These are phyloP conservation scores for Cataglyphis altisquamis DNA, from an alignment of 2,888 invertebrate genomes.

Conservation along the genomic window DNA sequence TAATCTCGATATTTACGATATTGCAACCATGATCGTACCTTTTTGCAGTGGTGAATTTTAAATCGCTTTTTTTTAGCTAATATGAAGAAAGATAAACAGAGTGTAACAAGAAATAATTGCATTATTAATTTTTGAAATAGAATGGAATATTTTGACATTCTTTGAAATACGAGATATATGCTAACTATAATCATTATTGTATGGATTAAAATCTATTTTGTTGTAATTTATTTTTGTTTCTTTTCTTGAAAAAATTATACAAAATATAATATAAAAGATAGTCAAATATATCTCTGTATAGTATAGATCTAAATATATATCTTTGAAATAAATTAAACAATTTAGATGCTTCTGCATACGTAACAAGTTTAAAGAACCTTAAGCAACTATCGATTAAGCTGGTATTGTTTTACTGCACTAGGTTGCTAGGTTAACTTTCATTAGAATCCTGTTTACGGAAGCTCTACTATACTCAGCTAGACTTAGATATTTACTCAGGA, in stretches of 20 bases:
- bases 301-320: not conserved
- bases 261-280: not conserved
- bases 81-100: not conserved
- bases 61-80: not conserved
- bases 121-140: not conserved
- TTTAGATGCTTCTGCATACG: not conserved
- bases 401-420: not conserved
- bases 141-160: not conserved
- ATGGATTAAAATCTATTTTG: not conserved
- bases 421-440: conserved; percentile 13
- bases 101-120: not conserved
- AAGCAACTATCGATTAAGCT: conserved; percentile 17
- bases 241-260: not conserved
- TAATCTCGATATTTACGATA: conserved; percentile 28
- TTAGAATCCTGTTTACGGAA: conserved; percentile 25
- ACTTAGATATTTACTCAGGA: conserved; percentile 11
- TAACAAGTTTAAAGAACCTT: conserved; percentile 5
- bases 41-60: conserved; percentile 32
- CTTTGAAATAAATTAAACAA: not conserved
- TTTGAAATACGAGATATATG: not conserved
- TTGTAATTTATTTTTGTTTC: not conserved
- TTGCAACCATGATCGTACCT: not conserved
- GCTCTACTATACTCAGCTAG: not conserved
- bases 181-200: not conserved
- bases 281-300: not conserved